Percentiles rank a stretch among this genome's conserved stretches.
Conservation (phyloP, 2,797 vertebrate species). For the Babyrousa celebensis region DNA sequence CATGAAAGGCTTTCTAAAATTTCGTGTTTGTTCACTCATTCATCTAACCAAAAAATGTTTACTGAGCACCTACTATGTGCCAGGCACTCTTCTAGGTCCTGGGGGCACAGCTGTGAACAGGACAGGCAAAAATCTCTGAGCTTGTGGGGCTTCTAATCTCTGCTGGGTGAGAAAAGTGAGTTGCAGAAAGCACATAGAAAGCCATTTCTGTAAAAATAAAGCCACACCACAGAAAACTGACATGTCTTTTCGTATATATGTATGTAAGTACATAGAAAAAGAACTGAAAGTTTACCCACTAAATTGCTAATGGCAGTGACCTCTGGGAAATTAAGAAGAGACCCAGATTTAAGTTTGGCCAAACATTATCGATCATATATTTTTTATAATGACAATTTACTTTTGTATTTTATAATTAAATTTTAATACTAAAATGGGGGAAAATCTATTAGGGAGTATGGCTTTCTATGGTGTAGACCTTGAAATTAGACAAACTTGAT, state of each 20-base stretch:
- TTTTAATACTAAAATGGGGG: conserved; percentile 47
- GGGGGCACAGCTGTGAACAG: neutral
- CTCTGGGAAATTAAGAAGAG: neutral
- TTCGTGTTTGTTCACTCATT: neutral
- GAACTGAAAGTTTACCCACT: neutral
- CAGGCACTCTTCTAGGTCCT: neutral
- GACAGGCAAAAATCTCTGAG: neutral
- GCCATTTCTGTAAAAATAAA: neutral
- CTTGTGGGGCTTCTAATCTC: neutral
- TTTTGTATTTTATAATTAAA: neutral
- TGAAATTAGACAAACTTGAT: conserved; percentile 16
- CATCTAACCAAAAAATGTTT: neutral
- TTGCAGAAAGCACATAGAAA: neutral
- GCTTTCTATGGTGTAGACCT: neutral
- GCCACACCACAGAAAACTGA: neutral
- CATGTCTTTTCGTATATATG: neutral
- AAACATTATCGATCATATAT: neutral
- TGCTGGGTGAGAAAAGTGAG: neutral
- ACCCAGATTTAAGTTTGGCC: neutral
- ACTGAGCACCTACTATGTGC: neutral
- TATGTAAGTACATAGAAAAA: neutral
- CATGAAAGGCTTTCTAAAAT: neutral
- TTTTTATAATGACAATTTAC: conserved; percentile 36
- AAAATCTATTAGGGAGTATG: neutral
- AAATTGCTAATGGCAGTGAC: neutral